These are phyloP conservation scores for Euphydryas editha DNA, from an alignment of 2,888 invertebrate genomes.

Conservation along the genomic window DNA sequence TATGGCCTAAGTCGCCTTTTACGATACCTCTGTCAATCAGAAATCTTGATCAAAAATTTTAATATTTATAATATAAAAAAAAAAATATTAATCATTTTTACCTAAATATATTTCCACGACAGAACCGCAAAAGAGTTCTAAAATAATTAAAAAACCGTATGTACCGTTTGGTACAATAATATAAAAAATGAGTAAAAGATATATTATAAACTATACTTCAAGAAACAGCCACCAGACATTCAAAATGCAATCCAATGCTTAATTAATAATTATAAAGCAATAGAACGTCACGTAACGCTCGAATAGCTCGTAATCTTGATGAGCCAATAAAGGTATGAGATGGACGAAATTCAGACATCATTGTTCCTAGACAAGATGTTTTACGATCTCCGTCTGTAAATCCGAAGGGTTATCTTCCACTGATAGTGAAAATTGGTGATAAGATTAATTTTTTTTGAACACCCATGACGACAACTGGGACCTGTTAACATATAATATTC, in stretches of 20 bases:
- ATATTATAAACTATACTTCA: neutral
- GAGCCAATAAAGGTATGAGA: constrained; percentile 3
- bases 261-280: neutral
- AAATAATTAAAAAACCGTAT: too few relatives aligned
- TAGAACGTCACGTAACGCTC: constrained; percentile 2
- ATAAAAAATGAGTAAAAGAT: neutral
- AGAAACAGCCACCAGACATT: neutral
- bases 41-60: too few relatives aligned
- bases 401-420: neutral
- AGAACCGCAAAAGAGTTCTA: too few relatives aligned
- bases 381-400: neutral
- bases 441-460: too few relatives aligned
- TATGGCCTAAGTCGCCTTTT: too few relatives aligned
- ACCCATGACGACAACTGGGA: too few relatives aligned
- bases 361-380: constrained; percentile 4
- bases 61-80: too few relatives aligned
- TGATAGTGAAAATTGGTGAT: neutral
- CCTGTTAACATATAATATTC: too few relatives aligned
- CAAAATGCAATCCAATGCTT: neutral
- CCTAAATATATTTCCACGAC: too few relatives aligned
- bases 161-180: too few relatives aligned
- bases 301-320: constrained; percentile 4
- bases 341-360: neutral
- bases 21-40: too few relatives aligned
- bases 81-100: too few relatives aligned